Evolutionary conservation across 2,113 vertebrate species (phyloP).

Genomic region (Promerops cafer): DNA sequence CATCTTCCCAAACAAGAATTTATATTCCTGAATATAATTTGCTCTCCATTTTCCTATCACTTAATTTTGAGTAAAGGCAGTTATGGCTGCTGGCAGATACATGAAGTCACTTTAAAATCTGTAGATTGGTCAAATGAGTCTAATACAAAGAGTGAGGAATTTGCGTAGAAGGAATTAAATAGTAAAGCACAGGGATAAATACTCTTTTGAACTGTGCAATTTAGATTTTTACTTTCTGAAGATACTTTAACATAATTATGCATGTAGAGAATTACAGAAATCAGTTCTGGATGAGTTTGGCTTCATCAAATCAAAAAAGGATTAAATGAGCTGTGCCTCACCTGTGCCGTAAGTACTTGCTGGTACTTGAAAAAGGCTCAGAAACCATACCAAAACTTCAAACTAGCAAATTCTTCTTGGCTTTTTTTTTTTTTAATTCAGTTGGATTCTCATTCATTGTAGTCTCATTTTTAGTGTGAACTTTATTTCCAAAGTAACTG

Average conservation of each 20-base stretch:
- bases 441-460: not conserved
- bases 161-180: not conserved
- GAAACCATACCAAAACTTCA: not conserved
- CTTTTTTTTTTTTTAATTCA: not conserved
- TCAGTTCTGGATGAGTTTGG: not conserved
- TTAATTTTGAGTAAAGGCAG: not conserved
- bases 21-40: not conserved
- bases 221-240: not conserved
- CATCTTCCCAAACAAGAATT: not conserved
- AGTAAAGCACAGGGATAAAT: not conserved
- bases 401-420: not conserved
- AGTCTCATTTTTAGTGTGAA: not conserved
- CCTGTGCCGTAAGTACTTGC: not conserved
- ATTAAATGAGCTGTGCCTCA: not conserved
- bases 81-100: not conserved
- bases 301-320: not conserved
- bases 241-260: not conserved
- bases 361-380: not conserved
- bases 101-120: not conserved
- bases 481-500: not conserved
- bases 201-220: not conserved
- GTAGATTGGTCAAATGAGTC: not conserved
- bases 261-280: not conserved
- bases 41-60: not conserved
- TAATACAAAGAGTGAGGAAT: not conserved